These are phyloP conservation scores for Actinia tenebrosa DNA, from an alignment of 64 coral and sea anemone species.

Conservation along the genomic window DNA sequence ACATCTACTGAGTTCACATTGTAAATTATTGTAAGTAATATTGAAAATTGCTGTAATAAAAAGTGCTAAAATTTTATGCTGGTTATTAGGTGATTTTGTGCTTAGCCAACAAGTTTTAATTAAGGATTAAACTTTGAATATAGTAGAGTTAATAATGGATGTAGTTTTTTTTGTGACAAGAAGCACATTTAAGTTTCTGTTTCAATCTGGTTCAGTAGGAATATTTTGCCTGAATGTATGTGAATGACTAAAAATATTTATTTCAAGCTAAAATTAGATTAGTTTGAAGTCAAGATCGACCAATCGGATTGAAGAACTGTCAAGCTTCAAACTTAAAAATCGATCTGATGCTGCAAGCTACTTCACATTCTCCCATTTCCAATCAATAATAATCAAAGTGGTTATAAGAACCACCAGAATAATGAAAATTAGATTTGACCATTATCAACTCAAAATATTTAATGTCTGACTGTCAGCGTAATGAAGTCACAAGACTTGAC, in stretches of 20 bases:
- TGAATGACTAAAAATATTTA: neutral
- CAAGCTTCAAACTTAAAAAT: neutral
- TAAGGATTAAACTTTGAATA: neutral
- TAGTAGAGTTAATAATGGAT: neutral
- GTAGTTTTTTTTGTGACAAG: neutral
- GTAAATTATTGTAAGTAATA: no score
- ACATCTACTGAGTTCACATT: no score
- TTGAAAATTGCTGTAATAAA: no score
- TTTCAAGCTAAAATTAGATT: neutral
- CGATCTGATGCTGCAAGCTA: no score
- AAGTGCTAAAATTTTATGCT: neutral
- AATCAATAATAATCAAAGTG: no score
- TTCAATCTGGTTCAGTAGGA: neutral
- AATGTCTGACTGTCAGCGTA: no score
- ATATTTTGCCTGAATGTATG: neutral
- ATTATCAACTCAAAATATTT: no score
- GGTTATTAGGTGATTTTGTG: neutral
- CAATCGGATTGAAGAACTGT: neutral
- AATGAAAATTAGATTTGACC: no score
- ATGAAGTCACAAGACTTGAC: no score
- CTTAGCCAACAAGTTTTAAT: neutral
- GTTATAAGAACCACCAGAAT: no score
- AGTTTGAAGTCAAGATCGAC: neutral
- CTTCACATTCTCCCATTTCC: neutral
- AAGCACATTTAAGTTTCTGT: constrained; percentile 5